Evolutionary conservation across 2,888 invertebrate genomes (phyloP).

Genomic region (Eupithecia centaureata): DNA sequence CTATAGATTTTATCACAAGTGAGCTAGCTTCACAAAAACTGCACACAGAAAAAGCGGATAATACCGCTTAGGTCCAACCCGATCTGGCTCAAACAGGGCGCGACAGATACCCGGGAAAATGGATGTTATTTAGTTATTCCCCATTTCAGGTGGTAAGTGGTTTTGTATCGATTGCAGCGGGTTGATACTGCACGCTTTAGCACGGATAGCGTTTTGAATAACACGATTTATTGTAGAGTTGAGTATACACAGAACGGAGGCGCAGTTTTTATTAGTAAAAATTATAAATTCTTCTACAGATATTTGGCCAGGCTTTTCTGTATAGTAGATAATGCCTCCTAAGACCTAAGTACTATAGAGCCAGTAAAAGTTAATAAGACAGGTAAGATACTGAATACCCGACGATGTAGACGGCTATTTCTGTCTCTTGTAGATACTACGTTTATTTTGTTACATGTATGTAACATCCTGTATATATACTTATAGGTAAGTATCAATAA

Average conservation of each 20-base stretch:
- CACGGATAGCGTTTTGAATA: neutral
- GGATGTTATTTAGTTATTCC: constrained; percentile 19
- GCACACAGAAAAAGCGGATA: constrained; percentile 36
- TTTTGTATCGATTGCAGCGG: constrained; percentile 15
- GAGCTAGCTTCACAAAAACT: constrained; percentile 14
- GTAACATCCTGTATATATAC: too few species aligned
- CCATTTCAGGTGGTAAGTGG: constrained; percentile 18
- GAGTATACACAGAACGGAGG: neutral
- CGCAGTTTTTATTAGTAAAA: neutral
- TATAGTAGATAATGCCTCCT: neutral
- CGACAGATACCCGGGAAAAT: constrained; percentile 29
- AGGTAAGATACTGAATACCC: too few species aligned
- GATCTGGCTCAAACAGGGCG: constrained; percentile 45
- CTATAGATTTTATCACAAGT: neutral
- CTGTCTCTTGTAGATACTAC: too few species aligned
- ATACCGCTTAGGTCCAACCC: constrained; percentile 40
- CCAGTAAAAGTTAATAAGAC: too few species aligned
- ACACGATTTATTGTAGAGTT: neutral
- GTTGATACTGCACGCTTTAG: constrained; percentile 1
- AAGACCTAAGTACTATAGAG: neutral
- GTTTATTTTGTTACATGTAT: too few species aligned
- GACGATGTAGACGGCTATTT: too few species aligned
- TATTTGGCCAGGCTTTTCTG: neutral
- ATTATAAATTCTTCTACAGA: neutral
- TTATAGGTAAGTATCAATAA: neutral